Percentiles rank a stretch among this genome's conserved stretches.
Evolutionary conservation across 2,888 invertebrate species (phyloP).

Genomic region (Drosophila ezoana): DNA sequence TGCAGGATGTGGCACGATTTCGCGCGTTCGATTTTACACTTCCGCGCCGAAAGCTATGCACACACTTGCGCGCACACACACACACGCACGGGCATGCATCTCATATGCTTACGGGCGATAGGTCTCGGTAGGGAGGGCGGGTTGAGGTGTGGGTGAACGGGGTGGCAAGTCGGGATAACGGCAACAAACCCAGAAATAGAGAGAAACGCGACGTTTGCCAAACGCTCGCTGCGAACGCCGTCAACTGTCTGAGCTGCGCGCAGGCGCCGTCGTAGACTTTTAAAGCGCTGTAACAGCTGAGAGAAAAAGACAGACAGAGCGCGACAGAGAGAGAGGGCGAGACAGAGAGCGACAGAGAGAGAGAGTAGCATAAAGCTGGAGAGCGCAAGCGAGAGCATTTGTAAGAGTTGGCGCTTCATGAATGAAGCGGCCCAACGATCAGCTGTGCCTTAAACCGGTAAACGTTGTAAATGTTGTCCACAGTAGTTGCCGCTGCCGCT

Average conservation of each 20-base stretch:
- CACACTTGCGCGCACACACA: slow-evolving; percentile 4
- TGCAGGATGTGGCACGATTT: slow-evolving; percentile 48
- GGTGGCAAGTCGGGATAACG: slow-evolving; percentile 15
- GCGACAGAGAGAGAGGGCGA: not conserved
- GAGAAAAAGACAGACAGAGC: slow-evolving; percentile 18
- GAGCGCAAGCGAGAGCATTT: slow-evolving; percentile 8
- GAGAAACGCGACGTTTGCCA: slow-evolving; percentile 60
- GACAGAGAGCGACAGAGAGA: slow-evolving; percentile 2
- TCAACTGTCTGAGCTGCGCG: slow-evolving; percentile 76
- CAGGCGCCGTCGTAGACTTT: slow-evolving; percentile 60
- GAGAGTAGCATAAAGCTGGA: not conserved
- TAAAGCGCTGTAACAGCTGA: slow-evolving; percentile 50
- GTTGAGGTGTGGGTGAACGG: not conserved
- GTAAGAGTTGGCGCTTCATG: slow-evolving; percentile 35
- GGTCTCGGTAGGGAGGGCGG: not conserved
- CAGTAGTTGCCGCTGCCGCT: slow-evolving; percentile 5
- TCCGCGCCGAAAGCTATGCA: slow-evolving; percentile 23
- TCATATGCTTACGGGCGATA: slow-evolving; percentile 22
- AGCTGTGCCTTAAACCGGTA: slow-evolving; percentile 53
- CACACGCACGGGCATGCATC: slow-evolving; percentile 5
- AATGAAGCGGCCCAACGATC: slow-evolving; percentile 46
- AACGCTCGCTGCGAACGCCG: slow-evolving; percentile 73
- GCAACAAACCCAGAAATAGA: slow-evolving; percentile 30
- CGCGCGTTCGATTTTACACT: slow-evolving; percentile 24
- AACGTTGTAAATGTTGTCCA: slow-evolving; percentile 45